Evolutionary conservation across 2,888 invertebrate genomes (phyloP).

Genomic region (Metallyticus violacea): DNA sequence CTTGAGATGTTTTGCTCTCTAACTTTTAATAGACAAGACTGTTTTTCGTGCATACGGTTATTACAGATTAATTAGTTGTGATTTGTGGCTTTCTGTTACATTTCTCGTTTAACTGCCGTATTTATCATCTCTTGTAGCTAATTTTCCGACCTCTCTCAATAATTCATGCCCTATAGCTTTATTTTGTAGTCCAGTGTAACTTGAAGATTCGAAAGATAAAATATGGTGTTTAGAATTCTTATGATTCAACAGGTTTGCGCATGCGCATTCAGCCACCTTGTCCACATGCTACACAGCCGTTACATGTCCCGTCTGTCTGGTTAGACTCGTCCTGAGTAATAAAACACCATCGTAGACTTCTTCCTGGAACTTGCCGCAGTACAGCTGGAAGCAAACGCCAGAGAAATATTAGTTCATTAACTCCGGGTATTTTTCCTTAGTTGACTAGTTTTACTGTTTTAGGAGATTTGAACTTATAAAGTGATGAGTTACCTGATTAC

Average conservation of each 20-base stretch:
- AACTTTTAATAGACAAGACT: too few relatives aligned
- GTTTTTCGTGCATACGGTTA: too few relatives aligned
- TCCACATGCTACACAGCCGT: background rate
- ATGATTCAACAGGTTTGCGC: background rate
- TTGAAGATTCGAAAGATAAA: background rate
- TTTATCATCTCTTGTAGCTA: too few relatives aligned
- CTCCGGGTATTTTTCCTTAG: background rate
- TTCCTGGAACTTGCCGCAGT: background rate
- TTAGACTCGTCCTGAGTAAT: background rate
- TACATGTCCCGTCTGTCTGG: background rate
- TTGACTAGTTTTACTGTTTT: background rate
- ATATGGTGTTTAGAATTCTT: background rate
- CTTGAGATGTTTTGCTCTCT: too few relatives aligned
- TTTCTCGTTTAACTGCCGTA: too few relatives aligned
- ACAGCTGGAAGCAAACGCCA: background rate
- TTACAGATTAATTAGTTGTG: too few relatives aligned
- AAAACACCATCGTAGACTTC: background rate
- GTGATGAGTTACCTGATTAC: too few relatives aligned
- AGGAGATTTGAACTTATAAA: background rate
- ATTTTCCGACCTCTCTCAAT: background rate
- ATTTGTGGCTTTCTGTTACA: too few relatives aligned
- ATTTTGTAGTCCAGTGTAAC: too few relatives aligned
- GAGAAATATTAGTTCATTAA: background rate
- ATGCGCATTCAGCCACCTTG: background rate
- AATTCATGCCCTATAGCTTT: background rate